Conservation (phyloP, 2,113 vertebrate species). For the Chascanopsetta lugubris region DNA sequence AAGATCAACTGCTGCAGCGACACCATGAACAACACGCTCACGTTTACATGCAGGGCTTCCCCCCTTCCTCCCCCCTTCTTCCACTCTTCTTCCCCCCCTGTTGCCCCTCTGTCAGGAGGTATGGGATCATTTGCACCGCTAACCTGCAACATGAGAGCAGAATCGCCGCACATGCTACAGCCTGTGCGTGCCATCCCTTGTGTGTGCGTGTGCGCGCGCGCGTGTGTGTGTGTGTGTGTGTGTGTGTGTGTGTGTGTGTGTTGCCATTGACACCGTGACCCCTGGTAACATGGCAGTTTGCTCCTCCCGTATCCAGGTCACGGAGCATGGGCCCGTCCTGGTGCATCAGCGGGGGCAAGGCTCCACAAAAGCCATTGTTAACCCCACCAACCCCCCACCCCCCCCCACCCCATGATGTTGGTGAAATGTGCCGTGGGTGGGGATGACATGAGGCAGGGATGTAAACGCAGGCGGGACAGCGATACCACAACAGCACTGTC, state of each 20-base stretch:
- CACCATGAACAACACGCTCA: slow-evolving; percentile 48
- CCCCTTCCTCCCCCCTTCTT: not conserved
- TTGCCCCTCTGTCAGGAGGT: slow-evolving; percentile 7
- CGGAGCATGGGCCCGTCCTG: slow-evolving; percentile 42
- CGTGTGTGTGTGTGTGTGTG: slow-evolving; percentile 9
- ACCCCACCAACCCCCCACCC: slow-evolving; percentile 39
- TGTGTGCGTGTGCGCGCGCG: slow-evolving; percentile 7
- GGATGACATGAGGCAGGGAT: slow-evolving; percentile 30
- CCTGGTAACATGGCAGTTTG: slow-evolving; percentile 10
- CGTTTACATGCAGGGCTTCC: slow-evolving; percentile 20
- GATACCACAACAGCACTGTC: slow-evolving; percentile 48
- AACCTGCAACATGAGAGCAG: slow-evolving; percentile 28
- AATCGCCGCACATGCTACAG: slow-evolving; percentile 16
- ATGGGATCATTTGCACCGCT: not conserved
- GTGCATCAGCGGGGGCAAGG: slow-evolving; percentile 51
- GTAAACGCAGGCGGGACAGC: slow-evolving; percentile 28
- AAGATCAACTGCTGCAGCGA: slow-evolving; percentile 48
- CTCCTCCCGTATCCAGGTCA: slow-evolving; percentile 61
- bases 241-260: not conserved
- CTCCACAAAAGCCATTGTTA: slow-evolving; percentile 29
- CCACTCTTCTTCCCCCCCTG: not conserved
- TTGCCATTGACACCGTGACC: slow-evolving; percentile 32
- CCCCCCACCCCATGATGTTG: slow-evolving; percentile 31
- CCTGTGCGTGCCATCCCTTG: not conserved
- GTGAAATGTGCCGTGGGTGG: slow-evolving; percentile 13